Evolutionary conservation across 2,797 vertebrate genomes (phyloP).

Genomic region (Pseudochromis fuscus): DNA sequence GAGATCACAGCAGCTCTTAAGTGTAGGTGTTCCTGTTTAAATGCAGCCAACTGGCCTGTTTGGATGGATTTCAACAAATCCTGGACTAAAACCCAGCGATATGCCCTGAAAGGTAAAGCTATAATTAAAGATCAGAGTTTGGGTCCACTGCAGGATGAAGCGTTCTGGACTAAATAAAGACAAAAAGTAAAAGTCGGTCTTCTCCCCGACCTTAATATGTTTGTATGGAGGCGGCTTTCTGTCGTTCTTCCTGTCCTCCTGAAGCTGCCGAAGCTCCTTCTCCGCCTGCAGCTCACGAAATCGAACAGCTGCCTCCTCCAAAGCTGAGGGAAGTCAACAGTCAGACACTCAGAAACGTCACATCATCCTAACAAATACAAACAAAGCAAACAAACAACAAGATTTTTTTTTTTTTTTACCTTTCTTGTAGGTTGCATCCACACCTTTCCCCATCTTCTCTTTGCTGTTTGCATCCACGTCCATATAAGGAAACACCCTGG

Average conservation of each 20-base stretch:
- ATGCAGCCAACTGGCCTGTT: neutral
- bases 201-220: conserved; percentile 91
- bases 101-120: neutral
- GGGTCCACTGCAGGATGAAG: neutral
- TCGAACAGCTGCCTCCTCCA: conserved; percentile 95
- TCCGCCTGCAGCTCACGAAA: conserved; percentile 96
- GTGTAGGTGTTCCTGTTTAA: neutral
- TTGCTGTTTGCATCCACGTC: conserved; percentile 98
- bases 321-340: conserved; percentile 74
- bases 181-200: neutral
- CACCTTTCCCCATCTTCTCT: conserved; percentile 97
- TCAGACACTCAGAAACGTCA: neutral
- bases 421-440: conserved; percentile 96
- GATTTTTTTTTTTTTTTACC: conserved; percentile 75
- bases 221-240: conserved; percentile 98
- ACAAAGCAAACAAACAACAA: neutral
- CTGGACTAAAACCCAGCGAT: neutral
- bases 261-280: conserved; percentile 95
- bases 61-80: neutral
- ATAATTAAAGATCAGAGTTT: neutral
- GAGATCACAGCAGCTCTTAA: neutral
- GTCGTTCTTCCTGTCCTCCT: conserved; percentile 96
- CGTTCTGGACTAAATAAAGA: neutral
- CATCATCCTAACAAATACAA: neutral
- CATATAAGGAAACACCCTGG: conserved; percentile 98